Percentiles rank a stretch among this genome's conserved stretches.
phyloP scores from a whole-genome alignment of 2,888 invertebrate genomes.

The Oligia fasciuncula region DNA sequence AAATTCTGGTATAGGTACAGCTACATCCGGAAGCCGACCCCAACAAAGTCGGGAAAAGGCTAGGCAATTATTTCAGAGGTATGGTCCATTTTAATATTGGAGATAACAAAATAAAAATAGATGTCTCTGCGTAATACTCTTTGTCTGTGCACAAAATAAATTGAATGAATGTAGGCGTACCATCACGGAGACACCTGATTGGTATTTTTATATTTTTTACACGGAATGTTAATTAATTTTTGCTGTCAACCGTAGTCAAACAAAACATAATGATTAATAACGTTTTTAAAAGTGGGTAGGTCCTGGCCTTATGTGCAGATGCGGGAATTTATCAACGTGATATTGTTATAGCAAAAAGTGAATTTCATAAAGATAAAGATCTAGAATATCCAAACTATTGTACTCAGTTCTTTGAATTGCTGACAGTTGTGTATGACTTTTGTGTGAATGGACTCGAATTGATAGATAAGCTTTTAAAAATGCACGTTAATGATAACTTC shows the following conservation, averaged over 20 bases:
- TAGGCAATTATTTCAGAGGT: not conserved
- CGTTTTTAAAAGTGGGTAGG: constrained; percentile 74
- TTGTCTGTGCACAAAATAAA: constrained; percentile 83
- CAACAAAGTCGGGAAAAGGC: no score
- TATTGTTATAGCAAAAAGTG: constrained; percentile 55
- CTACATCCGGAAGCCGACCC: not conserved
- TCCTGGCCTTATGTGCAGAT: constrained; percentile 68
- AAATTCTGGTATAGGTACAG: no score
- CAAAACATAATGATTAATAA: constrained; percentile 87
- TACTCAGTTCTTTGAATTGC: constrained; percentile 32
- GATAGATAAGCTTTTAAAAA: constrained; percentile 33
- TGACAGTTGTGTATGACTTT: constrained; percentile 24
- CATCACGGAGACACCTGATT: constrained; percentile 84
- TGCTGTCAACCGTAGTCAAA: constrained; percentile 87
- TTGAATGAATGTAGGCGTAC: constrained; percentile 86
- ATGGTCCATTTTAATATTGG: not conserved
- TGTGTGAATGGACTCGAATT: constrained; percentile 38
- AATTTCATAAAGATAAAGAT: constrained; percentile 49
- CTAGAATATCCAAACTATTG: constrained; percentile 41
- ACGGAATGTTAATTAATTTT: constrained; percentile 89
- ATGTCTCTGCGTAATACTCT: constrained; percentile 71
- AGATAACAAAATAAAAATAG: not conserved
- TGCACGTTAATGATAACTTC: constrained; percentile 7
- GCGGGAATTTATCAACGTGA: constrained; percentile 52
- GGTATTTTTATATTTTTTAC: constrained; percentile 84